Base-by-base conservation (phyloP, 2,888 invertebrate species). In the Drosophila antonietae region DNA sequence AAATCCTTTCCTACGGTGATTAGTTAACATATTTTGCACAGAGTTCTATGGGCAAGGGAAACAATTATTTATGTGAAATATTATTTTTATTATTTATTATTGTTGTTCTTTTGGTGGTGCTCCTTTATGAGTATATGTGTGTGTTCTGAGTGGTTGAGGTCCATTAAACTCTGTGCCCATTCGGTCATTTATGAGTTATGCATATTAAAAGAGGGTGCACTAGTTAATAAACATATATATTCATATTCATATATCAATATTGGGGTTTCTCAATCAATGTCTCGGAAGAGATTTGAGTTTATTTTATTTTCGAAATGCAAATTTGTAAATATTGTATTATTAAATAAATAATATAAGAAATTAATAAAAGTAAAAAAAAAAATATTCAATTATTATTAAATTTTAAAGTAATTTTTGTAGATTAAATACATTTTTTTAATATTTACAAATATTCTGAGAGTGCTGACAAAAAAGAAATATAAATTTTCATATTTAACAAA, bases 1-100 rank as follows among this genome's bases (percentile, higher is more conserved):
- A 91, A 92, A 89, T 91, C 91, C 90, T 92, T 92, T 92, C 91
- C 91, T 90, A 88, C 86, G 91, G 90, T 91, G 91, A 92, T 92
- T 92, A 91, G 91, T 87, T 90, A 90, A 88, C 92, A 92, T 92
- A 92, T 92, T 92, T 86, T 84, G 78, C 67, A 51, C 70, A 61
- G 58, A 68, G 9, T 68, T 52, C 39, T 18, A n/a, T 56, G 46
- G 74, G 49, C 18, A 77, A 77, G 78, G 91, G 91, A 92, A 92
- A 80, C 90, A 91, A 92, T 92, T 92, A 92, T 92, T 92, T 92
- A 91, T 91, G 83, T 78, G 90, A 90, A 91, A 91, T 92, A 91
- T 91, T 91, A 91, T 91, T 91, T 91, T 90, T 90, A 90, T 90
- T 89, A 81, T 87, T 91, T 88, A 82, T 88, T 81, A 51, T 77